These are phyloP conservation scores for Lumbricus terrestris DNA, from an alignment of 2,888 invertebrate genomes.

Conservation along the genomic window DNA sequence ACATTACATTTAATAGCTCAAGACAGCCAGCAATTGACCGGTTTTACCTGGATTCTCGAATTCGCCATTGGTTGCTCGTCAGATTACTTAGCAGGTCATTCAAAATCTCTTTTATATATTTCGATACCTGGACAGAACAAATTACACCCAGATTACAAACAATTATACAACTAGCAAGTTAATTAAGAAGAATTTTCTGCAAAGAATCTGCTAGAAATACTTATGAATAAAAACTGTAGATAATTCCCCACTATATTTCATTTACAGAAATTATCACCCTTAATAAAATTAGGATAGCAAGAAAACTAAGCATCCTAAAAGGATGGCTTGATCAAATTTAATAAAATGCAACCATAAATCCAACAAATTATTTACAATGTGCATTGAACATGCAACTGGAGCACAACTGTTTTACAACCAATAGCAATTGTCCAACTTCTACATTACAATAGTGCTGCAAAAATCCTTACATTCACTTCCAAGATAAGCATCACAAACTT, in stretches of 20 bases:
- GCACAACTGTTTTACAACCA: too few relatives aligned
- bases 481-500: too few relatives aligned
- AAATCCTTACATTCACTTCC: too few relatives aligned
- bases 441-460: too few relatives aligned
- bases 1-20: too few relatives aligned
- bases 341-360: neutral
- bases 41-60: conserved; percentile 74
- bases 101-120: conserved; percentile 77
- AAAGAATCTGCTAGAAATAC: neutral
- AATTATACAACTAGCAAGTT: too few relatives aligned
- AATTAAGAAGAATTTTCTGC: too few relatives aligned
- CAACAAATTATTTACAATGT: too few relatives aligned
- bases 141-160: neutral
- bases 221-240: neutral
- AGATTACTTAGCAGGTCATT: conserved; percentile 78
- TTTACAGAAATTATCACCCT: neutral
- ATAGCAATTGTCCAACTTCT: too few relatives aligned
- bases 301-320: too few relatives aligned
- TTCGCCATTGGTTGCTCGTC: conserved; percentile 81
- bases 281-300: neutral
- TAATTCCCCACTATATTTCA: neutral
- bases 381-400: too few relatives aligned
- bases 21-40: neutral
- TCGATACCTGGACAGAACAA: conserved; percentile 68
- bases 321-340: neutral